Percentiles rank a stretch among this genome's conserved stretches.
phyloP scores from a whole-genome alignment of 92 coral and sea anemone genomes.

The Epizoanthus ramosus region DNA sequence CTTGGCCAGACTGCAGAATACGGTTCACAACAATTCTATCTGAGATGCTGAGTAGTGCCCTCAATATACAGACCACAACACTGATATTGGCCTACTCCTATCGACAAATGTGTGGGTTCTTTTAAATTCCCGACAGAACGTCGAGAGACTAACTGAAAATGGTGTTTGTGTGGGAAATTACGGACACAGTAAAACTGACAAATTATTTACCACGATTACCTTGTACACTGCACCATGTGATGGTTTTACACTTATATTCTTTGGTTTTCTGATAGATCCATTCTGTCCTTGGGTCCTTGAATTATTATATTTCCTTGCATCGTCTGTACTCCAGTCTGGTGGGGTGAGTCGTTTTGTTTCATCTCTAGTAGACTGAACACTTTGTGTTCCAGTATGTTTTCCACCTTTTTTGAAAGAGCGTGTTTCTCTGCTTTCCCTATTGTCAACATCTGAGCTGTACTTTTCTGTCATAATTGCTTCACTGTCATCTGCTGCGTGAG shows the following conservation, averaged over 20 bases:
- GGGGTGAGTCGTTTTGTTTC: conserved; percentile 16
- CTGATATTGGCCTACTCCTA: no score
- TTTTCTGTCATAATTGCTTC: neutral
- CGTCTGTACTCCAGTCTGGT: conserved; percentile 2
- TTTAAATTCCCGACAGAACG: no score
- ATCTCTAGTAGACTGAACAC: neutral
- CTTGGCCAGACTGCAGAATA: no score
- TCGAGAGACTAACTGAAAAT: no score
- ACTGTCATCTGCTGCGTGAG: no score
- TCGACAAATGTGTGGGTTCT: no score
- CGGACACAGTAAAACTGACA: neutral
- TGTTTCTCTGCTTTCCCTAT: no score
- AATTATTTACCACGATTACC: conserved; percentile 11
- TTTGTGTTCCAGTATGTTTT: neutral
- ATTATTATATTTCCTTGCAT: neutral
- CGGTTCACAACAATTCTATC: no score
- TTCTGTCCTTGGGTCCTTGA: neutral
- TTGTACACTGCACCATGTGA: neutral
- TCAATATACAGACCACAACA: no score
- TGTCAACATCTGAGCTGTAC: neutral
- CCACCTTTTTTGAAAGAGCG: no score
- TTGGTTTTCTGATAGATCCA: neutral
- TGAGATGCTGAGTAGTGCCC: no score
- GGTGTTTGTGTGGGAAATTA: neutral
- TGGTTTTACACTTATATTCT: neutral